These are phyloP conservation scores for Halcyon badia DNA, from an alignment of 2,797 vertebrate species.

Conservation along the genomic window DNA sequence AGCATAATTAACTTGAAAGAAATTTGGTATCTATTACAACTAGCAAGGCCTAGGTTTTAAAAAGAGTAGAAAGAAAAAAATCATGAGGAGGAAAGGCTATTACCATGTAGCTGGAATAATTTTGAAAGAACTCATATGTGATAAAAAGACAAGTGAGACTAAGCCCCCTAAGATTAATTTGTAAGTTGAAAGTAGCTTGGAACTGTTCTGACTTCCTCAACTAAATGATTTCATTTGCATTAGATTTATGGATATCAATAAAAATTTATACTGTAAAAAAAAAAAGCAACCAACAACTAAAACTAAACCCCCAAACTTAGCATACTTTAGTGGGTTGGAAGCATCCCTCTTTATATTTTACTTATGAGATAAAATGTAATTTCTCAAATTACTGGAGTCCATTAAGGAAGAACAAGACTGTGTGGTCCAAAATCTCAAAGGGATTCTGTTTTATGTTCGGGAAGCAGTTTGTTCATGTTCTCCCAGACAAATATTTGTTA, in stretches of 20 bases:
- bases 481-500: slow-evolving; percentile 59
- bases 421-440: slow-evolving; percentile 63
- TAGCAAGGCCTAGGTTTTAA: background rate
- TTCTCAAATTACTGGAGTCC: slow-evolving; percentile 41
- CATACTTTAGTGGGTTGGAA: background rate
- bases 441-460: slow-evolving; percentile 55
- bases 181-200: background rate
- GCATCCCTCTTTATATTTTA: slow-evolving; percentile 3
- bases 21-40: background rate
- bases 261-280: background rate
- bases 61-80: background rate
- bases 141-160: background rate
- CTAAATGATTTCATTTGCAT: background rate
- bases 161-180: background rate
- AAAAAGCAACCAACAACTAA: background rate
- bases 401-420: slow-evolving; percentile 41
- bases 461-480: slow-evolving; percentile 55
- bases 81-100: background rate
- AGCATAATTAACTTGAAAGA: background rate
- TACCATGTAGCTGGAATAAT: background rate
- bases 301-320: background rate
- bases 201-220: background rate
- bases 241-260: slow-evolving; percentile 18
- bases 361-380: slow-evolving; percentile 41
- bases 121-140: background rate